phyloP scores from a whole-genome alignment of 2,888 invertebrate genomes.

The Acleris literana region DNA sequence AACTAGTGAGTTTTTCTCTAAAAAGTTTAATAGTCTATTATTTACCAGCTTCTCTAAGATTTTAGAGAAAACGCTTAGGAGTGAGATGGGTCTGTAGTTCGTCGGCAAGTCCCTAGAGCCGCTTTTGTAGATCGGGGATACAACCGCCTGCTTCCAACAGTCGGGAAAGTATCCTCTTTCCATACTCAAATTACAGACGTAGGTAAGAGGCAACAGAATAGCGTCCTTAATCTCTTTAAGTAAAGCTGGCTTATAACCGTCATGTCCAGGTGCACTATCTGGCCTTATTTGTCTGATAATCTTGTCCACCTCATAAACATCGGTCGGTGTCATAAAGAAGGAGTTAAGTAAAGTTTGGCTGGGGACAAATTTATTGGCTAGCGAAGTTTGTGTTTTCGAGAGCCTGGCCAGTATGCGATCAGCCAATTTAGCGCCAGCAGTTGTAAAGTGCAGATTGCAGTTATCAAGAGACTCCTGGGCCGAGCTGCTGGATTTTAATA shows the following conservation, averaged over 20 bases:
- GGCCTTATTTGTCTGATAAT: not conserved
- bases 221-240: not conserved
- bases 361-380: not conserved
- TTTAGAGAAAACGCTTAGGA: not conserved
- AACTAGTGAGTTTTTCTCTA: not conserved
- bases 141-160: not conserved
- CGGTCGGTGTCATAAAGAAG: not conserved
- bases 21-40: not conserved
- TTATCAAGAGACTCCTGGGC: not conserved
- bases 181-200: not conserved
- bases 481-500: not conserved
- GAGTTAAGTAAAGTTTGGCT: not conserved
- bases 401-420: not conserved
- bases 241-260: not conserved
- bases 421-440: not conserved
- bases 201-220: not conserved
- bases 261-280: slow-evolving; percentile 3
- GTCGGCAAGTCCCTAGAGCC: not conserved
- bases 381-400: not conserved
- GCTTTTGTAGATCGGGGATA: not conserved
- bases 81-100: not conserved
- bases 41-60: not conserved
- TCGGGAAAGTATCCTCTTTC: not conserved
- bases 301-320: not conserved
- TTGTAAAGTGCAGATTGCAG: not conserved